A percentile compares a stretch with the other conserved stretches of the same genome.
Evolutionary conservation across 2,113 vertebrate species (phyloP).

Genomic region (Peromyscus polionotus): DNA sequence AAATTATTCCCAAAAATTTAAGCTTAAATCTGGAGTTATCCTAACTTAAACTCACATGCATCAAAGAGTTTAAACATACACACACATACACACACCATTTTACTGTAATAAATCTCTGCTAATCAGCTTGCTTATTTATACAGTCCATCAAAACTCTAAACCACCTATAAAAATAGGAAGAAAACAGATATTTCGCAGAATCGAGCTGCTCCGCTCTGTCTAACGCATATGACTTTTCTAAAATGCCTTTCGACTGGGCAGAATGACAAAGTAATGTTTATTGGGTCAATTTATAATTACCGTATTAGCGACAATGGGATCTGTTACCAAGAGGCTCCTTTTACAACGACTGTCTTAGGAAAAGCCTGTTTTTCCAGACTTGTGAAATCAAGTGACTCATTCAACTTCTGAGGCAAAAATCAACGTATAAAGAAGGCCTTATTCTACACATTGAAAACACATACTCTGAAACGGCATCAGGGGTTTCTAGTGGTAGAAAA

Average conservation of each 20-base stretch:
- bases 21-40: slow-evolving; percentile 42
- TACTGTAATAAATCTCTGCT: slow-evolving; percentile 24
- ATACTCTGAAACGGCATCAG: slow-evolving; percentile 34
- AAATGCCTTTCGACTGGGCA: slow-evolving; percentile 49
- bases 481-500: slow-evolving; percentile 14
- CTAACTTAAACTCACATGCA: slow-evolving; percentile 41
- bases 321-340: slow-evolving; percentile 36
- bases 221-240: slow-evolving; percentile 41
- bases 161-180: neutral
- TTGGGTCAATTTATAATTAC: slow-evolving; percentile 58
- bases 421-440: slow-evolving; percentile 49
- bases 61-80: neutral
- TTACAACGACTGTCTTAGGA: slow-evolving; percentile 34
- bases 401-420: slow-evolving; percentile 71
- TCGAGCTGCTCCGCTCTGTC: neutral
- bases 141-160: slow-evolving; percentile 55
- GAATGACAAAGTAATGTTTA: slow-evolving; percentile 65
- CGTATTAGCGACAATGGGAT: slow-evolving; percentile 58
- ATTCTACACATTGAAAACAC: slow-evolving; percentile 40
- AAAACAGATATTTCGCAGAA: slow-evolving; percentile 8
- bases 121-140: slow-evolving; percentile 23
- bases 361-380: slow-evolving; percentile 29
- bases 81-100: slow-evolving; percentile 4
- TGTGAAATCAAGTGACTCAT: slow-evolving; percentile 68
- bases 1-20: slow-evolving; percentile 53